Base-by-base conservation (phyloP, 2,797 vertebrate genomes). In the Danio kyathit region DNA sequence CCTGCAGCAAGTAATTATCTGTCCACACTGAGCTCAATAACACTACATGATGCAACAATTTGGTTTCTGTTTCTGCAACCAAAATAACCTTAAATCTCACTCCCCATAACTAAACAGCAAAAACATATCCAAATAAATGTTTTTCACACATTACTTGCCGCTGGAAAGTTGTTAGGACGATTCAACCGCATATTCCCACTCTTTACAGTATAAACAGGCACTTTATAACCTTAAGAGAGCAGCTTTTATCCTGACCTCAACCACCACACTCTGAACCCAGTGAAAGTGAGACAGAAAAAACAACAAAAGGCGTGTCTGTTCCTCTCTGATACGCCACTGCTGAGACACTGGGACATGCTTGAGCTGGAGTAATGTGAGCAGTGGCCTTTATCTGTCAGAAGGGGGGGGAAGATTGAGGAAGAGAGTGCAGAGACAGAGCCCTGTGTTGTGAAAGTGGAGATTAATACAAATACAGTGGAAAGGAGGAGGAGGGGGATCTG, bases 381-480 rank as follows among this genome's bases (percentile, higher is more conserved):
- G 74, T 52, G 48, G 74, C 72, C 63, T 60, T 65, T 75, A 76
- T 75, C 64, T 67, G 43, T 63, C 46, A 44, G 72, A 13, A n/a
- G 29, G 29, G 29, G 29, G 29, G 3, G 3, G 14, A 40, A 43
- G n/a, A 65, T 51, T 9, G 72, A 60, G 70, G 41, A 16, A 73
- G 54, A 67, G 74, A 29, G 49, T 67, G 63, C 52, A 57, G 61
- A 74, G 40, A 76, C 19, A 65, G 76, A 74, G 56, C 72, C 72
- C 69, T 76, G 82, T 81, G 51, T 57, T 83, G 83, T 81, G 73
- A 76, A 79, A 84, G 80, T 66, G 73, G 73, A 67, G 75, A 83
- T 70, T 79, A 79, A 81, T 51, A 83, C 48, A 87, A 38, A 80
- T 81, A 71, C 75, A 85, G 57, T 48, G 70, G 60, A 70, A 60